Conservation (phyloP, 2,888 invertebrate species). For the Nomada ferruginata region DNA sequence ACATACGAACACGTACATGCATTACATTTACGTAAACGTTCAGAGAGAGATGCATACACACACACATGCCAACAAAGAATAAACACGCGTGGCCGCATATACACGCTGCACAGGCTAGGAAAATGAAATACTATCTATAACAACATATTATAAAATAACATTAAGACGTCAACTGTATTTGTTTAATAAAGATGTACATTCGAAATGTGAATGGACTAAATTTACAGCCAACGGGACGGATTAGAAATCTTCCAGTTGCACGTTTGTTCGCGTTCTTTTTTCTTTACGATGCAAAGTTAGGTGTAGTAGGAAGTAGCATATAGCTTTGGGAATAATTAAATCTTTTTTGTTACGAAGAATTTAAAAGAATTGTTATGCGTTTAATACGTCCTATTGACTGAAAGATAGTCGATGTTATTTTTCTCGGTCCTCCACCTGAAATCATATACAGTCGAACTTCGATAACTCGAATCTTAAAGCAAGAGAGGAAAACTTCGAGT, state of each 20-base stretch:
- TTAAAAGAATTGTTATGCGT: not conserved
- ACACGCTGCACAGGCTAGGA: slow-evolving; percentile 84
- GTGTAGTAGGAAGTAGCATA: too few relatives aligned
- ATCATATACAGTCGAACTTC: too few relatives aligned
- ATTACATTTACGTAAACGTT: slow-evolving; percentile 11
- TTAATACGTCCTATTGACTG: slow-evolving; percentile 41
- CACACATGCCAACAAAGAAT: slow-evolving; percentile 21
- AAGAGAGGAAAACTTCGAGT: too few relatives aligned
- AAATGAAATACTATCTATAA: slow-evolving; percentile 81
- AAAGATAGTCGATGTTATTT: slow-evolving; percentile 50
- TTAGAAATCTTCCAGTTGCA: not conserved
- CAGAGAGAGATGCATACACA: slow-evolving; percentile 10
- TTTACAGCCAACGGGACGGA: slow-evolving; percentile 37
- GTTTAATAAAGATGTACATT: slow-evolving; percentile 85
- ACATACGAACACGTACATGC: slow-evolving; percentile 47
- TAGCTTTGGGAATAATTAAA: slow-evolving; percentile 1
- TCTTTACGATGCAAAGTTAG: not conserved
- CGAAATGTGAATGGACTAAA: slow-evolving; percentile 71
- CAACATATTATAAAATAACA: slow-evolving; percentile 83
- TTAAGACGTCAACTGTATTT: slow-evolving; percentile 84
- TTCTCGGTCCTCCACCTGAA: not conserved
- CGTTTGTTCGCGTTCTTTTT: not conserved
- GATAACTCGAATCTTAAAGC: too few relatives aligned
- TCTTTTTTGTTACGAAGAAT: not conserved
- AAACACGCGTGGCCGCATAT: slow-evolving; percentile 81